Percentiles rank a stretch among this genome's conserved stretches.
phyloP scores from a whole-genome alignment of 2,888 invertebrate genomes.

The Hyppa rectilinea region DNA sequence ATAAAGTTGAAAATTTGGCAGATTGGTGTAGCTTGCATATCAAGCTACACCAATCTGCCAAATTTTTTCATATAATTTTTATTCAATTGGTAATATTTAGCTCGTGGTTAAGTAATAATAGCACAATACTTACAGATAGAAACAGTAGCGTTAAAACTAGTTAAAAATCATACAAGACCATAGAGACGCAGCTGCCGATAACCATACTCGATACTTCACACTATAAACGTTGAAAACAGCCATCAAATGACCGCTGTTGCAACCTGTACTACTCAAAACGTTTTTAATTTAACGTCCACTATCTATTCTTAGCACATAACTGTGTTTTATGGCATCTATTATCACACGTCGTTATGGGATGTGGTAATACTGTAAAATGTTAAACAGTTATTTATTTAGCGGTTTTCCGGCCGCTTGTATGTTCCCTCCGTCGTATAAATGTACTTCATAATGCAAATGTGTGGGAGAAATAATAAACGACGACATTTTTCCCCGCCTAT shows the following conservation, averaged over 20 bases:
- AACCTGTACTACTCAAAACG: slow-evolving; percentile 44
- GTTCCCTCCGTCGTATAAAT: slow-evolving; percentile 51
- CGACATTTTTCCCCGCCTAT: slow-evolving; percentile 69
- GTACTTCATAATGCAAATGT: slow-evolving; percentile 58
- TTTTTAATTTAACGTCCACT: slow-evolving; percentile 49
- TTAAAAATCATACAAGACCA: slow-evolving; percentile 7
- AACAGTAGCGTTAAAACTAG: slow-evolving; percentile 24
- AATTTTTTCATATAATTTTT: no score
- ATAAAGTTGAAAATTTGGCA: no score
- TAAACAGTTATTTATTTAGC: slow-evolving; percentile 83
- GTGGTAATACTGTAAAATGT: slow-evolving; percentile 80
- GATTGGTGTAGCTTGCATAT: no score
- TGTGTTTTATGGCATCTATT: slow-evolving; percentile 73
- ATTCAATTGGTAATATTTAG: no score
- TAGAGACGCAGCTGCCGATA: slow-evolving; percentile 29
- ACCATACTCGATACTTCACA: slow-evolving; percentile 39
- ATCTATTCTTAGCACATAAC: slow-evolving; percentile 58
- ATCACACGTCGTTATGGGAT: slow-evolving; percentile 82
- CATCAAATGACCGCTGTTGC: slow-evolving; percentile 37
- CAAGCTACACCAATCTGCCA: no score
- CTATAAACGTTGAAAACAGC: slow-evolving; percentile 36
- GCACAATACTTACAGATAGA: neutral
- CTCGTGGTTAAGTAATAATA: no score
- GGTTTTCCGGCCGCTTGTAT: slow-evolving; percentile 77
- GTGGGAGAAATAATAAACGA: slow-evolving; percentile 76